Evolutionary conservation across 2,113 vertebrate genomes (phyloP).

Genomic region (Struthio camelus): DNA sequence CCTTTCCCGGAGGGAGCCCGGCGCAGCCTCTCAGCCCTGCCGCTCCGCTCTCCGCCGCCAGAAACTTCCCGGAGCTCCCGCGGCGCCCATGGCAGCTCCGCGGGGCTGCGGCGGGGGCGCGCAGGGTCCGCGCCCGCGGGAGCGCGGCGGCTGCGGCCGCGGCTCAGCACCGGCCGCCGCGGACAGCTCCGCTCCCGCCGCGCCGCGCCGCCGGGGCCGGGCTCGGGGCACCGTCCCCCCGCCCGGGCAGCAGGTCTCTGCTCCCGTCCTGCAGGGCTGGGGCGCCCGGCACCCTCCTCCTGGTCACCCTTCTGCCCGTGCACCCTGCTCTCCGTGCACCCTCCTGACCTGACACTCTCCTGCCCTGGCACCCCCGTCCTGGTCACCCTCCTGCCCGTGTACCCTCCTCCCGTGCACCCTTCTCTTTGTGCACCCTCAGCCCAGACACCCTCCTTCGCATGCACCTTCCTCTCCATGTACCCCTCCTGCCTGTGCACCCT

Average conservation of each 20-base stretch:
- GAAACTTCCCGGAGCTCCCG: neutral
- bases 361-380: no score
- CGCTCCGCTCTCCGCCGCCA: neutral
- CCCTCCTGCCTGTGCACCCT: no score
- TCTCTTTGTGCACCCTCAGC: no score
- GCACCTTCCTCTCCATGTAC: no score
- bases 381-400: no score
- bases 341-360: no score
- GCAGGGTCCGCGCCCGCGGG: neutral
- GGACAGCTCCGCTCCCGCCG: slow-evolving; percentile 36
- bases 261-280: no score
- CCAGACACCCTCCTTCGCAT: no score
- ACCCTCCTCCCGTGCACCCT: no score
- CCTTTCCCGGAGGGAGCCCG: neutral
- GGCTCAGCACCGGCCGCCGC: neutral
- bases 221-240: neutral
- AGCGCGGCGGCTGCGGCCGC: neutral
- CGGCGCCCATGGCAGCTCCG: neutral
- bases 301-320: no score
- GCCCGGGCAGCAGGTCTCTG: no score
- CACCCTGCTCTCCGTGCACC: no score
- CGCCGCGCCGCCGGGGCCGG: neutral
- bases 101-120: neutral
- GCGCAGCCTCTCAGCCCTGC: neutral
- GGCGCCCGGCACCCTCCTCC: neutral